These are phyloP conservation scores for Physella acuta DNA, from an alignment of 1,140 invertebrate species.

Conservation along the genomic window DNA sequence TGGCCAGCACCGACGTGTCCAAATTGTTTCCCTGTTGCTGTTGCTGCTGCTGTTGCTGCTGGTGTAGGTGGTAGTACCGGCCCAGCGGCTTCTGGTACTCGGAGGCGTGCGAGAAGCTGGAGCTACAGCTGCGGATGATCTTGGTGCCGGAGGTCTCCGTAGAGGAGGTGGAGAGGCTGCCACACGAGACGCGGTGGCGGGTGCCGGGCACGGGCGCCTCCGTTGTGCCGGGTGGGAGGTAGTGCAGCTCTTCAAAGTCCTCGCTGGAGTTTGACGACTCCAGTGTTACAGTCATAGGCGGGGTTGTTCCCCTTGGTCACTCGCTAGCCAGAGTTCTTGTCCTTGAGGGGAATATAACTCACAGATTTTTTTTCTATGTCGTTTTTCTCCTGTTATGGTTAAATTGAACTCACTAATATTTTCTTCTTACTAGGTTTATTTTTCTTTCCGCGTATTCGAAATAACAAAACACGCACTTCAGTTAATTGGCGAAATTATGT, in stretches of 20 bases:
- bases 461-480: too few relatives aligned
- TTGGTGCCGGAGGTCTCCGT: conserved; percentile 10
- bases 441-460: too few relatives aligned
- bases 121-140: conserved; percentile 19
- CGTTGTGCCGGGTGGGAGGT: neutral
- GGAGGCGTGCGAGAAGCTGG: conserved; percentile 8
- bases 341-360: too few relatives aligned
- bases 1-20: conserved; percentile 19
- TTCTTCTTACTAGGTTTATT: too few relatives aligned
- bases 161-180: neutral
- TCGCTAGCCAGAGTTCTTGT: too few relatives aligned
- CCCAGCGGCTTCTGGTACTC: conserved; percentile 18
- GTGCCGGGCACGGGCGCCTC: neutral
- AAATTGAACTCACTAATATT: too few relatives aligned
- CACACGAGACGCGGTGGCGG: conserved; percentile 19
- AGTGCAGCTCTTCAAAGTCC: neutral
- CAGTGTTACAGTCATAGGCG: too few relatives aligned
- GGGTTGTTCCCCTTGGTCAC: too few relatives aligned
- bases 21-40: neutral
- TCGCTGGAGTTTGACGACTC: conserved; percentile 3
- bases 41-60: conserved; percentile 24
- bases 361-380: too few relatives aligned
- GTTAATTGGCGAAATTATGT: too few relatives aligned
- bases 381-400: too few relatives aligned
- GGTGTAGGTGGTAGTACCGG: conserved; percentile 18